These are phyloP conservation scores for Parus major DNA, from an alignment of 2,113 vertebrate genomes.

Conservation along the genomic window DNA sequence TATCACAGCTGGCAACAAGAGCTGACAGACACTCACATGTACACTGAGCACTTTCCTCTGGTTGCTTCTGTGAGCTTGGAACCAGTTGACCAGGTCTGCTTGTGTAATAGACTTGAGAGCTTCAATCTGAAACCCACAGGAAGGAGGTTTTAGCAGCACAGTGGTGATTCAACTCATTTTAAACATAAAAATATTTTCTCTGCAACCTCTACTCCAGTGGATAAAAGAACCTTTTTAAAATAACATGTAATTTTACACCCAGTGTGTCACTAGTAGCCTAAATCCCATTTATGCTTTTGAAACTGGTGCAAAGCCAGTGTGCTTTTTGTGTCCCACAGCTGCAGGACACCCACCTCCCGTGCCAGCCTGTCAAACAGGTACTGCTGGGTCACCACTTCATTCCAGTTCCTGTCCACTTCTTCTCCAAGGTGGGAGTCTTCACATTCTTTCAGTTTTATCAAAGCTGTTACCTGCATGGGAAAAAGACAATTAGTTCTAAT, in stretches of 20 bases:
- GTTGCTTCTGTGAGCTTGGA: conserved; percentile 79
- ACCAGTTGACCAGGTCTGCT: conserved; percentile 86
- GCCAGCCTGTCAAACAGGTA: conserved; percentile 89
- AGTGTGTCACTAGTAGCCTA: background rate
- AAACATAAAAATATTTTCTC: background rate
- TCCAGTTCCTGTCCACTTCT: conserved; percentile 97
- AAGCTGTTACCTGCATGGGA: conserved; percentile 80
- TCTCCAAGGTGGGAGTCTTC: conserved; percentile 95
- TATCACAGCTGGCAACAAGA: fast-evolving
- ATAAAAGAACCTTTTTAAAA: background rate
- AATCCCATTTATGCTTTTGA: background rate
- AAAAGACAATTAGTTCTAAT: background rate
- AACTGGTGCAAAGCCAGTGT: fast-evolving
- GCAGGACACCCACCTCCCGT: conserved; percentile 81
- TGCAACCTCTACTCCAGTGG: background rate
- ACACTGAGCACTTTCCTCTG: conserved; percentile 88
- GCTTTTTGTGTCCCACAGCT: no score
- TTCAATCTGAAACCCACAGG: conserved; percentile 81
- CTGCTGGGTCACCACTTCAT: conserved; percentile 92
- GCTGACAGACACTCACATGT: conserved; percentile 79
- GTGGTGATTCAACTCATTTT: background rate
- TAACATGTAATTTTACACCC: background rate
- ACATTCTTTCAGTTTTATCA: conserved; percentile 94
- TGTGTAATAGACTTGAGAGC: conserved; percentile 87
- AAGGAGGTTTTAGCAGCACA: background rate